Evolutionary conservation across 35 echinoderm and acorn worm genomes (phyloP).

Genomic region (Holothuria glaberrima): DNA sequence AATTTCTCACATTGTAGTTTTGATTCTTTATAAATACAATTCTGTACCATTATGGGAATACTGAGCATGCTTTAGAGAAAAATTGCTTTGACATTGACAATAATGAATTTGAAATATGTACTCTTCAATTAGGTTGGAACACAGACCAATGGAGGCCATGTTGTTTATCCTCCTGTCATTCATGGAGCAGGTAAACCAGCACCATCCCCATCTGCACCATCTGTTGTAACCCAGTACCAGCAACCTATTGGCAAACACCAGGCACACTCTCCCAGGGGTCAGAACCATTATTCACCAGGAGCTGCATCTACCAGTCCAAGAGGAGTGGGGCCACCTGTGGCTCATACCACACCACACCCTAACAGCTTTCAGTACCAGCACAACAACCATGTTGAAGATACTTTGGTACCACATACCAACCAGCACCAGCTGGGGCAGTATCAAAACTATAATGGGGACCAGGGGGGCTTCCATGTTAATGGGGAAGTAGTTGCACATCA

Average conservation of each 20-base stretch:
- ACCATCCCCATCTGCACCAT: not conserved
- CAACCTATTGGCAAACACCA: slow-evolving; percentile 29
- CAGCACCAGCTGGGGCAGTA: slow-evolving; percentile 27
- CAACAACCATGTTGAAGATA: slow-evolving; percentile 40
- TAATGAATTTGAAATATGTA: no score
- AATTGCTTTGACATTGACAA: no score
- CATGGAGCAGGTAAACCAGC: not conserved
- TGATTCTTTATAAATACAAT: not conserved
- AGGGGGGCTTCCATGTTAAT: slow-evolving; percentile 22
- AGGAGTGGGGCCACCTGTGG: slow-evolving; percentile 5
- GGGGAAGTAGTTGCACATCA: not conserved
- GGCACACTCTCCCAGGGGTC: slow-evolving; percentile 24
- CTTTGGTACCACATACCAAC: not conserved
- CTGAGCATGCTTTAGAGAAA: no score
- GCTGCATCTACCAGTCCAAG: slow-evolving; percentile 41
- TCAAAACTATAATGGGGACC: slow-evolving; percentile 13
- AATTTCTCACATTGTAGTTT: no score
- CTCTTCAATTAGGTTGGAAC: not conserved
- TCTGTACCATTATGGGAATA: not conserved
- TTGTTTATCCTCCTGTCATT: slow-evolving; percentile 21
- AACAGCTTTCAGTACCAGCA: slow-evolving; percentile 41
- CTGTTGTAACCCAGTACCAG: slow-evolving; percentile 32
- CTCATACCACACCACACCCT: slow-evolving; percentile 15
- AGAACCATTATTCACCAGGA: slow-evolving; percentile 40
- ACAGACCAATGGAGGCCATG: slow-evolving; percentile 36